Evolutionary conservation across 2,113 vertebrate genomes (phyloP).

Genomic region (Acanthochromis polyacanthus): DNA sequence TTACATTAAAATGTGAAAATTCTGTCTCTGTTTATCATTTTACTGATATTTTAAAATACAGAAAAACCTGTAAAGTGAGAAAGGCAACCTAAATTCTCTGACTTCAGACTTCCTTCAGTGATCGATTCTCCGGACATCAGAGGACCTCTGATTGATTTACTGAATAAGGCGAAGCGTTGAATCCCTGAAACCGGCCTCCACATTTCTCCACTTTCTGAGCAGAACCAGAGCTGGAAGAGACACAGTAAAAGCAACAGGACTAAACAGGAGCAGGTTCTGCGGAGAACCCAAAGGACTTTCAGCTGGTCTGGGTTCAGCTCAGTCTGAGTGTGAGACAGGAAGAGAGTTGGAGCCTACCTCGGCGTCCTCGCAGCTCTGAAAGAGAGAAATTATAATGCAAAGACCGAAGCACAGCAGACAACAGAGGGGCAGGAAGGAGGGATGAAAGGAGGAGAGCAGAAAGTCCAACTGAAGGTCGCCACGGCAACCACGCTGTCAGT

Average conservation of each 20-base stretch:
- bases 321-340: conserved; percentile 26
- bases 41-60: no score
- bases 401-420: conserved; percentile 51
- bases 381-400: conserved; percentile 58
- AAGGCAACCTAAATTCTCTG: no score
- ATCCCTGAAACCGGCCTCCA: neutral
- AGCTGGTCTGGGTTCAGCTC: neutral
- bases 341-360: conserved; percentile 60
- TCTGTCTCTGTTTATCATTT: no score
- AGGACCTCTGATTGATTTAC: no score
- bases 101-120: no score
- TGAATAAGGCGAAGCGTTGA: neutral
- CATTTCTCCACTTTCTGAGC: neutral
- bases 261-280: no score
- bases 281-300: no score
- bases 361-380: conserved; percentile 46
- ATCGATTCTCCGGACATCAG: no score
- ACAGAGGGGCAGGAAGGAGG: neutral
- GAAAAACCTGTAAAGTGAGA: no score
- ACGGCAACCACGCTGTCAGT: conserved; percentile 41
- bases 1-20: no score
- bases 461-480: conserved; percentile 43
- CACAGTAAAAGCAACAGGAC: no score
- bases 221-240: no score
- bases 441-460: conserved; percentile 6